Evolutionary conservation across 2,888 invertebrate species (phyloP), one percentile per base, ranked within the genome.

Genomic region (Epicampocera succincta): DNA sequence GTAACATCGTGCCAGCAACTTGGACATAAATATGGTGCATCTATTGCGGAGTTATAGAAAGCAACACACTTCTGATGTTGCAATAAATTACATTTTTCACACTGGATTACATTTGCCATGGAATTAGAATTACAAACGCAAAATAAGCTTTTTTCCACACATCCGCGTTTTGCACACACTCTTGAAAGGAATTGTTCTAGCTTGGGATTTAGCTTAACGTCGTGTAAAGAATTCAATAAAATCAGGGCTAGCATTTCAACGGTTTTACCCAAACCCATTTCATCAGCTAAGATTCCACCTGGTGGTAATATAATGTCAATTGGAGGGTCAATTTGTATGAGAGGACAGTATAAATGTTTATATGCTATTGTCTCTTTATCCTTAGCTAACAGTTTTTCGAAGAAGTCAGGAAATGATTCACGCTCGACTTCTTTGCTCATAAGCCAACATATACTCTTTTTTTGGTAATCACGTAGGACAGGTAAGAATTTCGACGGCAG

Each of bases 201-300:
- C 6, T 11, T 4, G 0, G 5, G 46, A 50, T 33, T 85, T 84
- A 12, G 71, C 69, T 9, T 84, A 82, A 42, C 74, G 46, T 66
- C 77, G 21, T 1, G 44, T 19, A 90, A 86, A 2, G 90, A 92
- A 88, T 95, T 92, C 2, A 92, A 88, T 65, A 95, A 88, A 84
- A 95, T 92, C 73, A 94, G 92, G 2, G 94, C 93, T 42, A 96
- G 87, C 12, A 95, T 93, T 90, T 96, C 95, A 0, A 96, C 94
- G 0, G 96, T 96, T 91, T 96, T 96, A 0, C 96, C 96, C 25
- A 96, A 90, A 0, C 96, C 96, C 95, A 96, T 96, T 90, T 96
- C 95, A 89, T 96, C 96, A 1, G 95, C 95, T 58, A 96, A 90
- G 82, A 96, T 95, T 1, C 95, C 95, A 13, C 95, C 95, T 1